Evolutionary conservation across 1,140 invertebrate genomes (phyloP), one percentile per base, ranked within the genome.

Genomic region (Drosophila fuyamai): DNA sequence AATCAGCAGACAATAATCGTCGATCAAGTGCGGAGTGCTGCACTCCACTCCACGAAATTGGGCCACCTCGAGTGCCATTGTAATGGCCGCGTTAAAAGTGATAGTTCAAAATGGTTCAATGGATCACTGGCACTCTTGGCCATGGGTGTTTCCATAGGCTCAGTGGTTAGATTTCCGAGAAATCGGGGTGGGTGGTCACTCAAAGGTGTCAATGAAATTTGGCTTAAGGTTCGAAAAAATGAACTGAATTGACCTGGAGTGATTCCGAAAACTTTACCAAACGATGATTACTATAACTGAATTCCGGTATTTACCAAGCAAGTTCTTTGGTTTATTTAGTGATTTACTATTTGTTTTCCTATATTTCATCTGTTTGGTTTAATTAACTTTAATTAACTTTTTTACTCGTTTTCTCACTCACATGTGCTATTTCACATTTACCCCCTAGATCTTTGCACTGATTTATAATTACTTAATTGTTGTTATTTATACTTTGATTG

Each of bases 1-100:
- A 79, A 75, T 82, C 79, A 61, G 73, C 78, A 58, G 72, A 75
- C 78, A 77, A 78, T 81, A 73, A 88, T 81, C 79, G 70, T 76
- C 60, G 56, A 82, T 82, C 53, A 82, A 76, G 60, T 80, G 56
- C 70, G 48, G 61, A 70, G 66, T 66, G 66, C 61, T 47, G 67
- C 83, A 86, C 83, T 86, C 81, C 84, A 86, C 36, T 73, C 32
- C 41, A 74, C 38, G 53, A 62, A 86, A 86, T 86, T 86, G 83
- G 83, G 83, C 59, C 83, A 86, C 41, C 73, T 83, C 86, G 81
- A 86, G 83, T 86, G 67, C 67, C 67, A 71, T 71, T 70, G 67
- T 71, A 48, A 71, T 36, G 62, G 38, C 36, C 51, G 55, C 36
- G 55, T 63, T 43, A 73, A 79, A 75, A 71, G 84, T 83, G 65